A percentile compares a stretch with the other conserved stretches of the same genome.
Evolutionary conservation across 2,888 invertebrate genomes (phyloP).

Genomic region (Lypha dubia): DNA sequence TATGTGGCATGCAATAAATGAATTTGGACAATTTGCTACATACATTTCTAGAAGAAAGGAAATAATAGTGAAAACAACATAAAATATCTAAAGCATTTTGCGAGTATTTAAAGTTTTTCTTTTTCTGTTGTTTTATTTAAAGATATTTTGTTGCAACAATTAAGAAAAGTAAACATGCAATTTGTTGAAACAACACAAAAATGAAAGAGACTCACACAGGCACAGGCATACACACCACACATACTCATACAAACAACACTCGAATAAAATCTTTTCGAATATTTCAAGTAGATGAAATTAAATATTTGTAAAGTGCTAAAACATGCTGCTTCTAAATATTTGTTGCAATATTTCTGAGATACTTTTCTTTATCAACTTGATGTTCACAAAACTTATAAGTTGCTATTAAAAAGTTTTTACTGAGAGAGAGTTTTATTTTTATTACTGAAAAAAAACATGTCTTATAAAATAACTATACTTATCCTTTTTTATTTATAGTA

Average conservation of each 20-base stretch:
- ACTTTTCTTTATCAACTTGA: constrained; percentile 11
- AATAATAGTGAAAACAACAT: constrained; percentile 42
- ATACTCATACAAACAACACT: neutral
- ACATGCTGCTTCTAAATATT: constrained; percentile 57
- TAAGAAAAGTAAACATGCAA: constrained; percentile 72
- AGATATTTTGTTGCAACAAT: constrained; percentile 69
- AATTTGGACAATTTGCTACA: constrained; percentile 66
- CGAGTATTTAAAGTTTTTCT: constrained; percentile 17
- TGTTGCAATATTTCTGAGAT: constrained; percentile 50
- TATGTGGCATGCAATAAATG: constrained; percentile 67
- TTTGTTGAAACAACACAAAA: constrained; percentile 65
- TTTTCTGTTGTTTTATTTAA: constrained; percentile 20
- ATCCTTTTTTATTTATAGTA: constrained; percentile 41
- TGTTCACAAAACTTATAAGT: constrained; percentile 48
- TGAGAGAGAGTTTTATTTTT: constrained; percentile 40
- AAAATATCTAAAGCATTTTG: constrained; percentile 47
- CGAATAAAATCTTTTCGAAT: constrained; percentile 34
- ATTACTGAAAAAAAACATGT: constrained; percentile 35
- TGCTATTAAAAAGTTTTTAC: constrained; percentile 54
- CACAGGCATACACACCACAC: neutral
- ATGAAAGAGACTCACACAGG: neutral
- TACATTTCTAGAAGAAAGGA: constrained; percentile 61
- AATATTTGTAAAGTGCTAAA: constrained; percentile 51
- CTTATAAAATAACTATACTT: constrained; percentile 50
- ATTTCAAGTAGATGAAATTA: constrained; percentile 48